Base-by-base conservation (phyloP, 2,113 vertebrate genomes). In the Eretmochelys imbricata region DNA sequence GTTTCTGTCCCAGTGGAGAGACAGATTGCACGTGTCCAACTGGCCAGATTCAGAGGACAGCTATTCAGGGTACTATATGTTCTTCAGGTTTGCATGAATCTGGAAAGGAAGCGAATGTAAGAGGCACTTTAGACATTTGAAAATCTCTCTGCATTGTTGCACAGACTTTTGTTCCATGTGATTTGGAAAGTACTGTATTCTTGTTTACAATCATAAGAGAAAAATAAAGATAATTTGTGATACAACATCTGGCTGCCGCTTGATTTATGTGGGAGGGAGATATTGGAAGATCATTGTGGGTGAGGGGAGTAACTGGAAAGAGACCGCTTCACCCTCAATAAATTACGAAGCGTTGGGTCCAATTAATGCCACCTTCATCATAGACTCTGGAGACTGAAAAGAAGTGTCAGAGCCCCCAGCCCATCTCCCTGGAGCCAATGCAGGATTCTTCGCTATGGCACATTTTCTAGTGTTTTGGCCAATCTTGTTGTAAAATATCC, bases 151-250 rank as follows among this genome's bases (percentile, higher is more conserved):
- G 87, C 78, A 76, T 87, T 89, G 88, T 85, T 82, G 93, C 85
- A 76, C 85, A 81, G 65, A 5, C 12, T 50, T 10, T 35, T 59
- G 1, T 76, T 82, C 22, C 3, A 16, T 54, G 50, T 38, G 75
- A 54, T 81, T 91, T 84, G 57, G 25, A 82, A 93, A 92, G 92
- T 88, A 88, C 25, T 82, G 89, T 94, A 89, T 92, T 91, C 91
- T 96, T 96, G 96, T 98, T 98, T 98, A 97, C 97, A 97, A 10
- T 5, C 7, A 3, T 9, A n/a, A 69, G 35, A 31, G 24, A 82
- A 85, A 29, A 97, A 98, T 96, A 97, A 98, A 92, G 90, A 82
- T 9, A 72, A 94, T 97, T 98, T 98, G 95, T 96, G 96, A 87
- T 96, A 94, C 0, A 20, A 91, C 57, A 75, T 9, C 79, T 3